Conservation (phyloP, 1,140 invertebrate species). For the Tetraneura akinire region DNA sequence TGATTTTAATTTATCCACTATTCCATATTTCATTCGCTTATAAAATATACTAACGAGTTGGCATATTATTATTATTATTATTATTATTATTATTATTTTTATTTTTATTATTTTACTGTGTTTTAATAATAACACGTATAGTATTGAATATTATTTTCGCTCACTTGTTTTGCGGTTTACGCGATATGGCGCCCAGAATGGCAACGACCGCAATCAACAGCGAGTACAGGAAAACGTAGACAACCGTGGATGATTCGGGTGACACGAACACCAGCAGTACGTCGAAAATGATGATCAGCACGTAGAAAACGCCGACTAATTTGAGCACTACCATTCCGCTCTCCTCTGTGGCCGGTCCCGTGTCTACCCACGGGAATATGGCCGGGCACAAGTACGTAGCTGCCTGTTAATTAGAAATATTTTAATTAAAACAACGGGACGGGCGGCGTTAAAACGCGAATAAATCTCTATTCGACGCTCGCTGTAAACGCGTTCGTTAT, state of each 20-base stretch:
- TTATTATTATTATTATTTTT: too few relatives aligned
- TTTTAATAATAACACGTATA: too few relatives aligned
- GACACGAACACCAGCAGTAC: slow-evolving; percentile 78
- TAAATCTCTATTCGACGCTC: too few relatives aligned
- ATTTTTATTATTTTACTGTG: too few relatives aligned
- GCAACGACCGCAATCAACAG: slow-evolving; percentile 76
- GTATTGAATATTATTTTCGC: too few relatives aligned
- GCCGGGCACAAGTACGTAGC: slow-evolving; percentile 80
- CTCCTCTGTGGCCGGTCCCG: slow-evolving; percentile 80
- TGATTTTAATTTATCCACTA: too few relatives aligned
- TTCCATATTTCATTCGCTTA: too few relatives aligned
- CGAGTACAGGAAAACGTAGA: slow-evolving; percentile 69
- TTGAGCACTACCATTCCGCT: slow-evolving; percentile 86
- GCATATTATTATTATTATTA: too few relatives aligned
- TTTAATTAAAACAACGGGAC: too few relatives aligned
- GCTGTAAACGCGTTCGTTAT: too few relatives aligned
- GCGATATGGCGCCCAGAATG: slow-evolving; percentile 79
- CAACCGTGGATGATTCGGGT: slow-evolving; percentile 68
- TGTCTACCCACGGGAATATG: slow-evolving; percentile 84
- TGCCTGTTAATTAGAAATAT: slow-evolving; percentile 61
- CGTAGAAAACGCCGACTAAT: slow-evolving; percentile 79
- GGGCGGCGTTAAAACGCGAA: too few relatives aligned
- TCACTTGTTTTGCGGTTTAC: slow-evolving; percentile 90
- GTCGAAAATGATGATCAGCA: slow-evolving; percentile 80
- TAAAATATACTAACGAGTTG: too few relatives aligned